Percentiles rank a stretch among this genome's conserved stretches.
These are phyloP conservation scores for Enteromius mattozi DNA, from an alignment of 2,797 vertebrate genomes.

Conservation along the genomic window DNA sequence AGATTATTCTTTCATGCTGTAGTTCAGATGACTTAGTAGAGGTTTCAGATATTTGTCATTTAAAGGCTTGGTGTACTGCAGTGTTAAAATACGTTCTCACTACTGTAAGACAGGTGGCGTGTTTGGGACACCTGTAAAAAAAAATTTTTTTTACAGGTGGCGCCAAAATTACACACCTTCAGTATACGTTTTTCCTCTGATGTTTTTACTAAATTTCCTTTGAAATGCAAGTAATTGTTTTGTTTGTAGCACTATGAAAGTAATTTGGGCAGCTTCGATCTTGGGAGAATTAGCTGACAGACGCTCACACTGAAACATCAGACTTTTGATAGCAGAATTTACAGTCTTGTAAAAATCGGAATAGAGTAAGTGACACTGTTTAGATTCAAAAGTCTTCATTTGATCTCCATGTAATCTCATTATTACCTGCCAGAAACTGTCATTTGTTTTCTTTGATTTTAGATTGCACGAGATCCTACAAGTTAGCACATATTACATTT, in stretches of 20 bases:
- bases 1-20: neutral
- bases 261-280: neutral
- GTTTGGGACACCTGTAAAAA: neutral
- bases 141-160: neutral
- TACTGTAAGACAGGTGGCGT: neutral
- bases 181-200: neutral
- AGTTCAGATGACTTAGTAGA: neutral
- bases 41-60: neutral
- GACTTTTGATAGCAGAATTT: neutral
- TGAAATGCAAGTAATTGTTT: neutral
- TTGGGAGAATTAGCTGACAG: neutral
- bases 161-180: neutral
- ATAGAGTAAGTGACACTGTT: neutral
- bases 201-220: conserved; percentile 1
- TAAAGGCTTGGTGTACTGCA: neutral
- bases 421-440: neutral
- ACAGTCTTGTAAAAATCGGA: neutral
- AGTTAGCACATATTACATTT: neutral
- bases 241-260: too few relatives aligned
- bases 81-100: neutral
- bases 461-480: neutral
- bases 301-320: neutral
- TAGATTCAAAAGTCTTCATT: neutral
- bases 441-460: neutral
- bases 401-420: neutral